Evolutionary conservation across 2,888 invertebrate species (phyloP).

Genomic region (Noctuana brunneofusca): DNA sequence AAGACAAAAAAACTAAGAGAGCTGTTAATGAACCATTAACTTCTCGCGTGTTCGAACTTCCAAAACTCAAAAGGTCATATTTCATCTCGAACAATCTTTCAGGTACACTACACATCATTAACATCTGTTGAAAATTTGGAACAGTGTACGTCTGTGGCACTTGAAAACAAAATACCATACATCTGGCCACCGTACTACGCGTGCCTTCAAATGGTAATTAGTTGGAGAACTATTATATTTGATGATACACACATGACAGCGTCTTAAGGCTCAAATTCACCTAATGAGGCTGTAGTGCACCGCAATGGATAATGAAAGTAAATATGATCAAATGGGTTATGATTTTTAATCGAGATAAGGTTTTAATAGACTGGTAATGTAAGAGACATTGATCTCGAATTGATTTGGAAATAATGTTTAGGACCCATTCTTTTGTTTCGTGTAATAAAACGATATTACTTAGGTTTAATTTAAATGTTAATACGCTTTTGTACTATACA

Average conservation of each 20-base stretch:
- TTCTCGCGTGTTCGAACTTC: not conserved
- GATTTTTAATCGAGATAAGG: slow-evolving; percentile 3
- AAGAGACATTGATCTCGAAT: not conserved
- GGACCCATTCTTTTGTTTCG: not conserved
- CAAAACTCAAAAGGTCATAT: slow-evolving; percentile 20
- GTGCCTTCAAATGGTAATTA: slow-evolving; percentile 70
- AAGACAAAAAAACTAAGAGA: not conserved
- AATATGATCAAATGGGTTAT: not conserved
- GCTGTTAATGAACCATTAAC: slow-evolving; percentile 9
- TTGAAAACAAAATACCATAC: slow-evolving; percentile 51
- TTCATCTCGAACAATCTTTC: slow-evolving; percentile 31
- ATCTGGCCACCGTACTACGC: slow-evolving; percentile 70
- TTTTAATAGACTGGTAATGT: not conserved
- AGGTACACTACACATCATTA: slow-evolving; percentile 35
- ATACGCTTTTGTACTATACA: too few relatives aligned
- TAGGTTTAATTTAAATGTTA: too few relatives aligned
- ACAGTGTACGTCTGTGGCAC: slow-evolving; percentile 33
- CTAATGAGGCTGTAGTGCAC: not conserved
- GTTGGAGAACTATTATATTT: slow-evolving; percentile 54
- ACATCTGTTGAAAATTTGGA: slow-evolving; percentile 35
- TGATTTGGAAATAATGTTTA: not conserved
- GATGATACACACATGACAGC: slow-evolving; percentile 46
- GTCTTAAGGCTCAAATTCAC: slow-evolving; percentile 6
- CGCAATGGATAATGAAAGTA: slow-evolving; percentile 1
- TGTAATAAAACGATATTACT: too few relatives aligned